These are phyloP conservation scores for Zaprionus gabonicus DNA, from an alignment of 1,140 invertebrate species.

Conservation along the genomic window DNA sequence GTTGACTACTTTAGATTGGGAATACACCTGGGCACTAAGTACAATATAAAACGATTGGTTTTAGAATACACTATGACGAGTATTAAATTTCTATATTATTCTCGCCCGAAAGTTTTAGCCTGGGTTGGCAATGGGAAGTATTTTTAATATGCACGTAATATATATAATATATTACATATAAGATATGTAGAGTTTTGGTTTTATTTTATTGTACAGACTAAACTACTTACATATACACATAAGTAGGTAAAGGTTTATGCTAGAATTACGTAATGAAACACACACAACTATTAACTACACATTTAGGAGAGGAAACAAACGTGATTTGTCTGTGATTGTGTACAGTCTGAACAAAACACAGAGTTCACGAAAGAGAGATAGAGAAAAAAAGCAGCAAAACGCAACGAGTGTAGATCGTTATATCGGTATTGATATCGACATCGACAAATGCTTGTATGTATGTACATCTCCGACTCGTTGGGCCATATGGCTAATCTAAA, in stretches of 20 bases:
- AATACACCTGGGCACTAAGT: neutral
- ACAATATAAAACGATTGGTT: neutral
- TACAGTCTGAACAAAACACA: conserved; percentile 27
- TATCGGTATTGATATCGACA: neutral
- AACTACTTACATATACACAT: conserved; percentile 36
- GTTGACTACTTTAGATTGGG: conserved; percentile 7
- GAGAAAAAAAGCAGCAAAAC: conserved; percentile 11
- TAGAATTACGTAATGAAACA: conserved; percentile 23
- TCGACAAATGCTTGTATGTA: neutral
- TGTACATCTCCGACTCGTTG: conserved; percentile 9
- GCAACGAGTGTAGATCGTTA: conserved; percentile 6
- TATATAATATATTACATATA: conserved; percentile 13
- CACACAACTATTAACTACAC: conserved; percentile 50
- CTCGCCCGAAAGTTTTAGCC: neutral
- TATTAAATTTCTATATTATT: neutral
- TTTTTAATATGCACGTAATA: neutral
- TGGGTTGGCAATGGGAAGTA: neutral
- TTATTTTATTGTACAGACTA: conserved; percentile 37
- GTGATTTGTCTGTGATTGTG: conserved; percentile 34
- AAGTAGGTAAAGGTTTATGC: conserved; percentile 30
- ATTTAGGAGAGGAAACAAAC: conserved; percentile 41
- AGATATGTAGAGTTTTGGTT: conserved; percentile 4
- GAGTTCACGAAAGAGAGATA: neutral
- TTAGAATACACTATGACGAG: neutral
- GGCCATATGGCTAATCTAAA: conserved; percentile 33